Conservation (phyloP, 2,797 vertebrate genomes). For the Dryobates pubescens region DNA sequence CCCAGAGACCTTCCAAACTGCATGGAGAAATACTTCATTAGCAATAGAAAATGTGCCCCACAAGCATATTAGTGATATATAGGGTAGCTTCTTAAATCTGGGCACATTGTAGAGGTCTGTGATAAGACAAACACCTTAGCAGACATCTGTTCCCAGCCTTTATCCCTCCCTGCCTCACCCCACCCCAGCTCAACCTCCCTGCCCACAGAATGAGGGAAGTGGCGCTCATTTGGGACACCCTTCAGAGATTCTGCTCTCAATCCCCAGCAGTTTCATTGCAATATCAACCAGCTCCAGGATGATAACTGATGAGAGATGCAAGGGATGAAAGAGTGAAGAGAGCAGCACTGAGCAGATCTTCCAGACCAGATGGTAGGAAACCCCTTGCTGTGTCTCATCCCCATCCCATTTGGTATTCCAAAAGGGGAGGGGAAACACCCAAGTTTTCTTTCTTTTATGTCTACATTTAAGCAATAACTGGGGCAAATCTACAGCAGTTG, state of each 20-base stretch:
- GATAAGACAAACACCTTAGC: background rate
- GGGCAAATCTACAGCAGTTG: too few species aligned
- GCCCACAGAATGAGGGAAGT: background rate
- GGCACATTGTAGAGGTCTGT: background rate
- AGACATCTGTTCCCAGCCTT: background rate
- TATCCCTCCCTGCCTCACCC: background rate
- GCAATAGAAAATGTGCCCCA: background rate
- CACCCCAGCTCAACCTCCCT: background rate
- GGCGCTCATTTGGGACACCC: background rate
- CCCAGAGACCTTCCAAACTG: background rate
- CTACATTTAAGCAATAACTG: too few species aligned
- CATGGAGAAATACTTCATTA: background rate
- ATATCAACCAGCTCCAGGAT: constrained; percentile 22
- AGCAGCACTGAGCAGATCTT: background rate
- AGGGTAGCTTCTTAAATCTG: background rate
- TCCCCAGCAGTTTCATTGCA: constrained; percentile 40
- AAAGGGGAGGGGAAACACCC: background rate
- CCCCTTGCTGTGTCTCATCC: background rate
- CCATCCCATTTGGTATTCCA: background rate
- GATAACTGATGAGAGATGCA: constrained; percentile 28
- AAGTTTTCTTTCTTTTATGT: background rate
- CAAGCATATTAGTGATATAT: background rate
- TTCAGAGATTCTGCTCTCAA: background rate
- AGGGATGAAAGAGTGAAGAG: constrained; percentile 25
- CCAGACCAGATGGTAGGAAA: background rate